Percentiles rank a stretch among this genome's conserved stretches.
Evolutionary conservation across 2,888 invertebrate species (phyloP).

Genomic region (Drosophila putrida): DNA sequence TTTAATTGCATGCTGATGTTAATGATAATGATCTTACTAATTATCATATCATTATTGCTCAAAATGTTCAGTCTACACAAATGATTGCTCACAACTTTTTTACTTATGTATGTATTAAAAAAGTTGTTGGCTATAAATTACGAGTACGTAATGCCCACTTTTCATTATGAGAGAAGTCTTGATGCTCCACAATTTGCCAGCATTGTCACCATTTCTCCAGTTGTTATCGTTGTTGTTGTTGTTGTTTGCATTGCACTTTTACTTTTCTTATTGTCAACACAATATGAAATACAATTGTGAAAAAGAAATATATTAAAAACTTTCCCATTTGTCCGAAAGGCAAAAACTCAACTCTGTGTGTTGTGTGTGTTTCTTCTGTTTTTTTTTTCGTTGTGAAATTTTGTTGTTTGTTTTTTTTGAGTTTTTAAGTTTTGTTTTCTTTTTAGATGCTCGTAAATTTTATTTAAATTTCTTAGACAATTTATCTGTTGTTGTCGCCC

Average conservation of each 20-base stretch:
- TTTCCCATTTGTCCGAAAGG: constrained; percentile 55
- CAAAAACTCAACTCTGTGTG: constrained; percentile 27
- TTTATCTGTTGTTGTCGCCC: constrained; percentile 43
- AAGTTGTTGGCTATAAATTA: constrained; percentile 4
- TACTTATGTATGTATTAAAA: too few species aligned
- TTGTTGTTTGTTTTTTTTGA: constrained; percentile 18
- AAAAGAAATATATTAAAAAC: constrained; percentile 46
- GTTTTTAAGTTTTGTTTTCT: constrained; percentile 18
- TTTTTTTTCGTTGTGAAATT: constrained; percentile 47
- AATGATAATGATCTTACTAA: constrained; percentile 1
- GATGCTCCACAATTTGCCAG: constrained; percentile 28
- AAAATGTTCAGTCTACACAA: constrained; percentile 9
- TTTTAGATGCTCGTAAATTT: constrained; percentile 62
- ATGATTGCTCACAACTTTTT: constrained; percentile 2
- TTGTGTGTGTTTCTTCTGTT: constrained; percentile 20
- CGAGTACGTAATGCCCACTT: constrained; percentile 18
- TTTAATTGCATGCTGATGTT: background rate
- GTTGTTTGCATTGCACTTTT: constrained; percentile 53
- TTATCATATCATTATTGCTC: background rate
- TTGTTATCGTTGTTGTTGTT: constrained; percentile 8
- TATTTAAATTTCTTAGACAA: constrained; percentile 65
- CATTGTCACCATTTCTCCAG: constrained; percentile 32
- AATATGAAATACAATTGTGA: constrained; percentile 56
- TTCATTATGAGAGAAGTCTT: constrained; percentile 24
- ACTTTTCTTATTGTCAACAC: constrained; percentile 65